These are phyloP conservation scores for Polietes domitor DNA, from an alignment of 2,888 invertebrate species.

Conservation along the genomic window DNA sequence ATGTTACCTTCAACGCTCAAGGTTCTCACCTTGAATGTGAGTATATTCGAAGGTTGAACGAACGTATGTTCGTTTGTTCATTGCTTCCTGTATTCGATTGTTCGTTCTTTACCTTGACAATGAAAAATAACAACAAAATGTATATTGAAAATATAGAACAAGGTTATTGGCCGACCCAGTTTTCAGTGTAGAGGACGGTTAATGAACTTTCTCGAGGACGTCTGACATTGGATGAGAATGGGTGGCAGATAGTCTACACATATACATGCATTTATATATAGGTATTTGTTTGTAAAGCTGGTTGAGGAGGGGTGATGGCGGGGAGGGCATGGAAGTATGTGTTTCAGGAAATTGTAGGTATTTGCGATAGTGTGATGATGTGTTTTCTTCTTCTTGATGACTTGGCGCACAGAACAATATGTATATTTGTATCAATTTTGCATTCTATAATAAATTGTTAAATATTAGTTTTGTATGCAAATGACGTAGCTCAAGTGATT, in stretches of 20 bases:
- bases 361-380: no score
- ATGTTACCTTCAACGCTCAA: constrained; percentile 68
- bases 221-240: background rate
- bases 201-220: background rate
- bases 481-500: no score
- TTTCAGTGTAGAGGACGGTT: constrained; percentile 32
- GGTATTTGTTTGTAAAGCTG: background rate
- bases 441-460: no score
- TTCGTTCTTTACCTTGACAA: constrained; percentile 32
- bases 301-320: background rate
- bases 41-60: constrained; percentile 69
- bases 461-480: no score
- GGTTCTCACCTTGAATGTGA: constrained; percentile 72
- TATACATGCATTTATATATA: no score
- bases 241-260: background rate
- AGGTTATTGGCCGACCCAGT: constrained; percentile 3
- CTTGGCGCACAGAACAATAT: no score
- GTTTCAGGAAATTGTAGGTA: no score
- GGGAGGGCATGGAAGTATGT: no score
- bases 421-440: no score
- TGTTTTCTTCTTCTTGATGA: no score
- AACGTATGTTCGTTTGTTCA: background rate
- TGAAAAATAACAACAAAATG: constrained; percentile 11
- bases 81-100: no score
- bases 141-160: constrained; percentile 20